Conservation (phyloP, 2,797 vertebrate genomes). For the Lacerta bilineata region DNA sequence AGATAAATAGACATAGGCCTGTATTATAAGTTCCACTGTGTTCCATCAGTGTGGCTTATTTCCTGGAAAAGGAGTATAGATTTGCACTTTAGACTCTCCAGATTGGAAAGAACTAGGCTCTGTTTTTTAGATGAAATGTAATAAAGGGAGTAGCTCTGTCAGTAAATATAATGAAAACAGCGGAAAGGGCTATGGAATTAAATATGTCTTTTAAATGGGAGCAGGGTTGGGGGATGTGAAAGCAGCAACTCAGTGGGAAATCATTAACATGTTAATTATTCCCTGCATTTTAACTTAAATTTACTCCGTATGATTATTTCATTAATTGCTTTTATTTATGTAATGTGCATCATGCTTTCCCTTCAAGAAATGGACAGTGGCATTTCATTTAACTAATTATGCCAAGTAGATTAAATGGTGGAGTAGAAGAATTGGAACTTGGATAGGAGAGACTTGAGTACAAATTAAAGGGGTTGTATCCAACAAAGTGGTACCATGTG, state of each 20-base stretch:
- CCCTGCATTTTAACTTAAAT: neutral
- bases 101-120: neutral
- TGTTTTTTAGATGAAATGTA: neutral
- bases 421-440: no score
- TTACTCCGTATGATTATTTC: neutral
- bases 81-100: neutral
- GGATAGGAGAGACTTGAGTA: no score
- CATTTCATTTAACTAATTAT: no score
- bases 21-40: no score
- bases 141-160: neutral
- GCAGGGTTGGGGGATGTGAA: neutral
- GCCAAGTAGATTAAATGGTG: no score
- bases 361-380: no score
- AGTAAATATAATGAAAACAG: neutral
- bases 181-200: neutral
- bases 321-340: neutral
- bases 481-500: no score
- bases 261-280: neutral
- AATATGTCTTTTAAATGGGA: neutral
- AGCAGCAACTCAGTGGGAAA: neutral
- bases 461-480: no score
- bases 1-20: no score
- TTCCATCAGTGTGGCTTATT: no score
- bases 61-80: no score
- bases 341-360: no score